These are phyloP conservation scores for Bovichtus diacanthus DNA, from an alignment of 2,797 vertebrate genomes.

Conservation along the genomic window DNA sequence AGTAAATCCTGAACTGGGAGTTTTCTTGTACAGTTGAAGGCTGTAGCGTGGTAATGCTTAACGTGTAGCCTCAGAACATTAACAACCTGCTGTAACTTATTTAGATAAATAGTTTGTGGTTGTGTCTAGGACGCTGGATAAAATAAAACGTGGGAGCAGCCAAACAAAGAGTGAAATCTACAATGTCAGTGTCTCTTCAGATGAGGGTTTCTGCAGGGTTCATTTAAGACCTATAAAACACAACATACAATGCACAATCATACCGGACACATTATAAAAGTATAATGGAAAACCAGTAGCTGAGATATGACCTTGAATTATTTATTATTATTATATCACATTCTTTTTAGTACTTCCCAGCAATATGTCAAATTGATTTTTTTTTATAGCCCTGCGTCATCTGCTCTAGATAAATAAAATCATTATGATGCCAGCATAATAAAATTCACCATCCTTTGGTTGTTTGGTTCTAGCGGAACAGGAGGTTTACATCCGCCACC, in stretches of 20 bases:
- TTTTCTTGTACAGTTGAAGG: neutral
- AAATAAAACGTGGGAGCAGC: neutral
- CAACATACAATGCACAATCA: neutral
- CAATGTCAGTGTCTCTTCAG: no score
- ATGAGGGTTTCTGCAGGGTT: neutral
- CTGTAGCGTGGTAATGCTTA: neutral
- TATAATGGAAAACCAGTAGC: neutral
- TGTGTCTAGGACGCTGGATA: neutral
- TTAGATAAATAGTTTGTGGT: neutral
- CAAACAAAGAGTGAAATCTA: neutral
- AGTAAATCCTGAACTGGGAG: neutral
- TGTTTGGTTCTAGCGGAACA: neutral
- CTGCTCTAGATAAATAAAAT: slow-evolving; percentile 3
- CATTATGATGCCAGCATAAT: neutral
- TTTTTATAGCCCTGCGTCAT: neutral
- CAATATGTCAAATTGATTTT: neutral
- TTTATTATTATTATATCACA: neutral
- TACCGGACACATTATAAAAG: neutral
- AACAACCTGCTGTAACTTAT: slow-evolving; percentile 7
- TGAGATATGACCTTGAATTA: neutral
- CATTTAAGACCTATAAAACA: neutral
- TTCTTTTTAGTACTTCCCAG: neutral
- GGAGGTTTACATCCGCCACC: slow-evolving; percentile 37
- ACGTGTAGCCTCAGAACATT: neutral
- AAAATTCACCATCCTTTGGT: neutral